These are phyloP conservation scores for Amniataba percoides DNA, from an alignment of 2,797 vertebrate genomes.

Conservation along the genomic window DNA sequence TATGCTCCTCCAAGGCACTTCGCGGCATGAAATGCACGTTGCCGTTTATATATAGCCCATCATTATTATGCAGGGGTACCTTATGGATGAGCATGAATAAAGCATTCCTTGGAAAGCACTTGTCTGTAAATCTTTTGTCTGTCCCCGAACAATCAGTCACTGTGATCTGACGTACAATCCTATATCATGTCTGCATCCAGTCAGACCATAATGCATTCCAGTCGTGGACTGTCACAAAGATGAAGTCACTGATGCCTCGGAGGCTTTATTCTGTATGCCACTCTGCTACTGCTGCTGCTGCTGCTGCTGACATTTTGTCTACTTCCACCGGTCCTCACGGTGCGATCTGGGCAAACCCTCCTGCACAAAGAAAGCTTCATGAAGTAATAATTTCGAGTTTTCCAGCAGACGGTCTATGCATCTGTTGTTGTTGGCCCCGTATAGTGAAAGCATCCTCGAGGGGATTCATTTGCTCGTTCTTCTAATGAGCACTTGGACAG, in stretches of 20 bases:
- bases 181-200: constrained; percentile 37
- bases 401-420: constrained; percentile 64
- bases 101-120: constrained; percentile 43
- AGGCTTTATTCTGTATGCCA: constrained; percentile 54
- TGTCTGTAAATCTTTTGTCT: constrained; percentile 36
- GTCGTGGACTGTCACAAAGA: constrained; percentile 52
- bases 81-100: constrained; percentile 64
- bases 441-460: constrained; percentile 64
- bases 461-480: constrained; percentile 78
- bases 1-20: constrained; percentile 35
- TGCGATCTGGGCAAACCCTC: constrained; percentile 38
- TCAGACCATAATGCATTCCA: constrained; percentile 49
- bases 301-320: constrained; percentile 57
- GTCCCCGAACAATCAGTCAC: constrained; percentile 41
- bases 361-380: constrained; percentile 62
- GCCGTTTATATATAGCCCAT: constrained; percentile 70
- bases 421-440: constrained; percentile 74
- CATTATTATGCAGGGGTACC: constrained; percentile 69
- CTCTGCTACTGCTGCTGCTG: constrained; percentile 5
- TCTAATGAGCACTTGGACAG: constrained; percentile 77
- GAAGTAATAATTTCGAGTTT: constrained; percentile 66
- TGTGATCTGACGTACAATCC: constrained; percentile 28
- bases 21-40: constrained; percentile 40
- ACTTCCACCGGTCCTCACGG: constrained; percentile 27
- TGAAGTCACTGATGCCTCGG: constrained; percentile 60